Conservation (phyloP, 2,888 invertebrate genomes). For the Epirrita christyi region DNA sequence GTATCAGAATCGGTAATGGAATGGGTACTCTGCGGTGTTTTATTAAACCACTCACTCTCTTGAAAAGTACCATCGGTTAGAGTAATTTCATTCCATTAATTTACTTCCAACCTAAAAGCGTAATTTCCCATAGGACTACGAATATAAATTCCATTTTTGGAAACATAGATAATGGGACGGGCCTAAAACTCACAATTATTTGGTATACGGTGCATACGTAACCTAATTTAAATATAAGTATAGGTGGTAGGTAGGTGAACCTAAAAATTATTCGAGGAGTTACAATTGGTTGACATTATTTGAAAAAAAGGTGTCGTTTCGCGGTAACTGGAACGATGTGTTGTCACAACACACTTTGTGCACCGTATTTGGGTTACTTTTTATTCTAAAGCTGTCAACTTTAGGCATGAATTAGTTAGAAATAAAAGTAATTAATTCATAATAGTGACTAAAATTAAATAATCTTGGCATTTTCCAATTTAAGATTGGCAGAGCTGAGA, state of each 20-base stretch:
- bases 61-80: slow-evolving; percentile 39
- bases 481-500: neutral
- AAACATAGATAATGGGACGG: slow-evolving; percentile 36
- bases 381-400: neutral
- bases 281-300: neutral
- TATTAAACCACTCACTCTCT: slow-evolving; percentile 43
- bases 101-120: slow-evolving; percentile 39
- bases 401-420: neutral
- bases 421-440: neutral
- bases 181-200: slow-evolving; percentile 34
- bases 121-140: slow-evolving; percentile 41
- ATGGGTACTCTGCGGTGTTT: slow-evolving; percentile 43
- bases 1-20: slow-evolving; percentile 45
- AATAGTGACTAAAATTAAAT: neutral
- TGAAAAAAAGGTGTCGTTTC: too few relatives aligned
- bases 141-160: slow-evolving; percentile 43
- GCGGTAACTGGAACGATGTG: too few relatives aligned
- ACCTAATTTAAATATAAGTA: slow-evolving; percentile 15
- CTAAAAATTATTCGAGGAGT: slow-evolving; percentile 16
- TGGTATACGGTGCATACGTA: slow-evolving; percentile 3
- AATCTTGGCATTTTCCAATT: neutral
- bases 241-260: too few relatives aligned
- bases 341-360: too few relatives aligned
- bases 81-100: slow-evolving; percentile 42
- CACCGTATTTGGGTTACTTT: too few relatives aligned